Conservation (phyloP, 1,140 invertebrate genomes). For the Eriosoma lanigerum region DNA sequence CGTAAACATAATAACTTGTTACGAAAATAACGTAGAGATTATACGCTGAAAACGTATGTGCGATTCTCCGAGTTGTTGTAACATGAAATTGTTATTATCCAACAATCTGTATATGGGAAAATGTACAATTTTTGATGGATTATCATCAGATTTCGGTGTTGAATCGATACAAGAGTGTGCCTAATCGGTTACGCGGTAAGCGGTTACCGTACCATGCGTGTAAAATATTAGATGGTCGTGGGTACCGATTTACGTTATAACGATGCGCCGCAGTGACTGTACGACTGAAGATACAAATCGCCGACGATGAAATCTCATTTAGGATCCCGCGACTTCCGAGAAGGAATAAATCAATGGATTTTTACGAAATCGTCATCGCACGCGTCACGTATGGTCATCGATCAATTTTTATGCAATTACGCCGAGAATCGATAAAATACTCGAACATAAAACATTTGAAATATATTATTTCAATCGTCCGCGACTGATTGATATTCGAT, state of each 20-base stretch:
- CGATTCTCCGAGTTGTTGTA: too few species aligned
- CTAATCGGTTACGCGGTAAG: too few species aligned
- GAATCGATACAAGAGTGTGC: too few species aligned
- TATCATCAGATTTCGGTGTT: too few species aligned
- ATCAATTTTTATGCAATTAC: background rate
- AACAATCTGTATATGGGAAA: too few species aligned
- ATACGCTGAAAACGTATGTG: too few species aligned
- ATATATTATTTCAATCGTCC: background rate
- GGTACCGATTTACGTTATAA: background rate
- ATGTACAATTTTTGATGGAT: too few species aligned
- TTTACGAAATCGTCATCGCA: background rate
- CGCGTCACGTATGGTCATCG: too few species aligned
- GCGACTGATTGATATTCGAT: background rate
- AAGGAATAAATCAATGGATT: slow-evolving; percentile 20
- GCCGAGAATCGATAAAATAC: background rate
- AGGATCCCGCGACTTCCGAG: background rate
- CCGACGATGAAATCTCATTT: background rate
- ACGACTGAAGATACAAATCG: background rate
- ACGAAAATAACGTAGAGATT: too few species aligned
- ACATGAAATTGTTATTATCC: too few species aligned
- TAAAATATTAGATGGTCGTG: background rate
- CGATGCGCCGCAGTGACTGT: background rate
- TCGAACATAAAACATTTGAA: background rate
- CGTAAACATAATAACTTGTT: too few species aligned
- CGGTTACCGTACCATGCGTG: background rate